Base-by-base conservation (phyloP, 2,888 invertebrate species). In the Hipparchia semele region DNA sequence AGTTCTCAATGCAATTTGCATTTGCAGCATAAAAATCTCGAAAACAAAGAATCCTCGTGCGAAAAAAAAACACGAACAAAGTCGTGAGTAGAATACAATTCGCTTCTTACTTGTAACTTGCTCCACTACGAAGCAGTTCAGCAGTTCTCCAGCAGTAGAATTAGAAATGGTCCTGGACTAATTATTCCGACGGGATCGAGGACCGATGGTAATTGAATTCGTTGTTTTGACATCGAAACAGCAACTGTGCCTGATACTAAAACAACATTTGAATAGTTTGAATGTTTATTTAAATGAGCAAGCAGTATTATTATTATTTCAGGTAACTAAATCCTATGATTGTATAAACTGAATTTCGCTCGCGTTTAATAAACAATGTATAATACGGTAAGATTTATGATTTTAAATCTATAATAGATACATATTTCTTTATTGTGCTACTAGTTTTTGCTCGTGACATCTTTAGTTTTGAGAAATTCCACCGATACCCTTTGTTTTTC, bases 141-240 rank as follows among this genome's bases (percentile, higher is more conserved):
- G 6, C 46, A 46, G 6, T 49, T 61, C 56, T 54, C 70, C 65
- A 68, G 69, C 62, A 58, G 71, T 70, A 70, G 75, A 72, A 78
- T 39, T 39, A 39, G 39, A 39, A 39, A 39, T 5, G 39, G 76
- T 76, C 74, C 77, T 78, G 71, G 73, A 76, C 77, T 79, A 78
- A 78, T 79, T 78, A 79, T 75, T 72, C 74, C 70, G 68, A 68
- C 68, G 64, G 74, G 74, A 77, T 71, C 75, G 75, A 70, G 73
- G 73, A 73, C 72, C 76, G 74, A 66, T 58, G 73, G 74, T 77
- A 77, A 77, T 68, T 54, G 68, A 70, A 78, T 78, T 79, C 77
- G 74, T 68, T 82, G 83, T 83, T 83, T 79, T 80, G 75, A 76
- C 71, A 74, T 71, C 74, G 71, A 77, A 71, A 73, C 71, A 58